phyloP scores from a whole-genome alignment of 1,140 invertebrate genomes.

The Homalodisca vitripennis region DNA sequence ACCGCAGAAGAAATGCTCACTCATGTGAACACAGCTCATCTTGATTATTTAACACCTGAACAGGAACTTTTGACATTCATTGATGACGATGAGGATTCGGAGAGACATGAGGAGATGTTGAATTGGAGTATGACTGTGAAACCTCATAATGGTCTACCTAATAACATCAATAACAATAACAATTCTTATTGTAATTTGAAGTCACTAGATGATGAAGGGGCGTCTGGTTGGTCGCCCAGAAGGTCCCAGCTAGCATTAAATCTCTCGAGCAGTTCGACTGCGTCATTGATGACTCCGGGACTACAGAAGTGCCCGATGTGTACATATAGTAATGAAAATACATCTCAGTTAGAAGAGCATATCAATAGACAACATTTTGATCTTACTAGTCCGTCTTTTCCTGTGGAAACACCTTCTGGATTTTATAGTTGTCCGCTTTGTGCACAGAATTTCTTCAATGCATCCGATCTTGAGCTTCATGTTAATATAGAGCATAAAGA shows the following conservation, averaged over 20 bases:
- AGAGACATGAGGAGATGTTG: conserved; percentile 35
- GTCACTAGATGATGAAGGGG: conserved; percentile 38
- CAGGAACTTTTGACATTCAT: conserved; percentile 54
- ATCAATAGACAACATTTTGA: conserved; percentile 84
- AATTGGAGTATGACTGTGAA: conserved; percentile 40
- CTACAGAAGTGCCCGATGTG: conserved; percentile 73
- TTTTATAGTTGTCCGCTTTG: conserved; percentile 67
- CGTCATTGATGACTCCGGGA: conserved; percentile 48
- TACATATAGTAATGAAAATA: conserved; percentile 71
- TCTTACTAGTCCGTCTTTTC: conserved; percentile 70
- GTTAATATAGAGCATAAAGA: conserved; percentile 82
- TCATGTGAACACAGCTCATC: conserved; percentile 77
- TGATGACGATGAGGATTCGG: conserved; percentile 49
- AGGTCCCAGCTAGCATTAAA: conserved; percentile 54
- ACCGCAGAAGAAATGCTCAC: conserved; percentile 70
- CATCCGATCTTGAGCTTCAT: conserved; percentile 77
- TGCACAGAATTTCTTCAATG: conserved; percentile 66
- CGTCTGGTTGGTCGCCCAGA: conserved; percentile 53
- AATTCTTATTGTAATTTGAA: conserved; percentile 42
- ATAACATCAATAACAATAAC: conserved; percentile 54
- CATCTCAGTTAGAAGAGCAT: conserved; percentile 75
- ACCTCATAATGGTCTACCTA: conserved; percentile 45
- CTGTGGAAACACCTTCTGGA: conserved; percentile 49
- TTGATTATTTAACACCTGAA: conserved; percentile 73
- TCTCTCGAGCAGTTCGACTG: conserved; percentile 49